A percentile compares a stretch with the other conserved stretches of the same genome.
Conservation (phyloP, 2,888 invertebrate genomes). For the Agelastica alni region DNA sequence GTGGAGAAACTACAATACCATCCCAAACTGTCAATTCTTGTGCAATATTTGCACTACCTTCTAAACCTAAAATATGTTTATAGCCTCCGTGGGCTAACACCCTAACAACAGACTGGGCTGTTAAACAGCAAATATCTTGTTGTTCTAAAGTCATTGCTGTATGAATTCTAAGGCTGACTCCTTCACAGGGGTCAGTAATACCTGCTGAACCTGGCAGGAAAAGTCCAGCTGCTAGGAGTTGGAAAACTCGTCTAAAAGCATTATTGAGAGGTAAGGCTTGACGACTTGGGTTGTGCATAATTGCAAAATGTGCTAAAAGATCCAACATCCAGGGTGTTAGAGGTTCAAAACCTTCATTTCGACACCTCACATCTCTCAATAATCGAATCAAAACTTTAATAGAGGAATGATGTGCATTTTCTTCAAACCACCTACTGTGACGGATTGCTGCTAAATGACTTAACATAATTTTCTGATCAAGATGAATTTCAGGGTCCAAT, state of each 20-base stretch:
- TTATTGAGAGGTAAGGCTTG: conserved; percentile 91
- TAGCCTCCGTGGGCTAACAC: conserved; percentile 93
- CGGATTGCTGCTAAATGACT: conserved; percentile 92
- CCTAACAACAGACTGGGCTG: conserved; percentile 89
- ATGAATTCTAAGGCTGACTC: conserved; percentile 85
- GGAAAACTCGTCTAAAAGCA: conserved; percentile 83
- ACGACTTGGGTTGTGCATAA: conserved; percentile 93
- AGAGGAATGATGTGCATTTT: conserved; percentile 95
- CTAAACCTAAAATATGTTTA: conserved; percentile 81
- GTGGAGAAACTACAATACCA: conserved; percentile 92
- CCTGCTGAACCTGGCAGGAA: conserved; percentile 94
- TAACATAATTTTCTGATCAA: conserved; percentile 77
- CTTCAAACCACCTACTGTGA: conserved; percentile 98
- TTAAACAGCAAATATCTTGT: conserved; percentile 90
- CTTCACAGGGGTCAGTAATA: conserved; percentile 93
- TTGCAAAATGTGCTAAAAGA: conserved; percentile 91
- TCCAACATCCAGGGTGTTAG: conserved; percentile 97
- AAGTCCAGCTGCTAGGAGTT: conserved; percentile 89
- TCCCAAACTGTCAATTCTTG: conserved; percentile 96
- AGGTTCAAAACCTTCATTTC: conserved; percentile 89
- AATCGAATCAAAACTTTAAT: conserved; percentile 91
- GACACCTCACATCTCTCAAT: conserved; percentile 85
- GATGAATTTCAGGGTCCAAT: conserved; percentile 83
- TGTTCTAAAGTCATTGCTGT: conserved; percentile 89
- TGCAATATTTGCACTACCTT: conserved; percentile 61